Evolutionary conservation across 1,140 invertebrate genomes (phyloP), one percentile per base, ranked within the genome.

Genomic region (Zophobas morio): DNA sequence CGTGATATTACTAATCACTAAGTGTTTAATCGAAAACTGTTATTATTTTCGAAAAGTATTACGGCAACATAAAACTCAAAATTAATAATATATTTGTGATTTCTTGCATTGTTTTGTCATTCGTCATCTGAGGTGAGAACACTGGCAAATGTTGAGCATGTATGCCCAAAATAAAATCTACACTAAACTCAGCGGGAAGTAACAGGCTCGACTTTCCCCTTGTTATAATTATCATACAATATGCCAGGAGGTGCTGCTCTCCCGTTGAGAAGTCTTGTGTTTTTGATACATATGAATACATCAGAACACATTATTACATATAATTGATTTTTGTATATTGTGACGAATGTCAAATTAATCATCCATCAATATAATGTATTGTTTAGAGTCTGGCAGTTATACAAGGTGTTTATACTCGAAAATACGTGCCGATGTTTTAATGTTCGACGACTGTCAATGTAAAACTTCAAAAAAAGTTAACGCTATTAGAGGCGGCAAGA

Each of bases 211-310:
- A 80, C 76, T 80, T 81, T 78, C 74, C 37, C 79, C 79, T 60
- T 79, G 81, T 80, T 82, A 77, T 79, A 82, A 82, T 82, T 82
- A 82, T 70, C 81, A 82, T 82, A 82, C 81, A 82, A 82, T 81
- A 63, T 71, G 70, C 70, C 78, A 72, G 78, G 81, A 81, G 81
- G 81, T 82, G 81, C 76, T 79, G 78, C 78, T 71, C 72, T 75
- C 81, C 78, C 42, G 74, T 53, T 66, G 76, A 6, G 79, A 60
- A 76, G 70, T 77, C 66, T 77, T 77, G 57, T 71, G 78, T 81
- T 74, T 53, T 49, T 71, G 57, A 56, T 78, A 63, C 42, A 72
- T 57, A 74, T 57, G 72, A 60, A 78, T 78, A 60, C 76, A 78
- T 78, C 70, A 47, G 42, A 57, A 56, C 54, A 37, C 39, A 71